These are phyloP conservation scores for Mylabris sibirica DNA, from an alignment of 2,888 invertebrate genomes.

Conservation along the genomic window DNA sequence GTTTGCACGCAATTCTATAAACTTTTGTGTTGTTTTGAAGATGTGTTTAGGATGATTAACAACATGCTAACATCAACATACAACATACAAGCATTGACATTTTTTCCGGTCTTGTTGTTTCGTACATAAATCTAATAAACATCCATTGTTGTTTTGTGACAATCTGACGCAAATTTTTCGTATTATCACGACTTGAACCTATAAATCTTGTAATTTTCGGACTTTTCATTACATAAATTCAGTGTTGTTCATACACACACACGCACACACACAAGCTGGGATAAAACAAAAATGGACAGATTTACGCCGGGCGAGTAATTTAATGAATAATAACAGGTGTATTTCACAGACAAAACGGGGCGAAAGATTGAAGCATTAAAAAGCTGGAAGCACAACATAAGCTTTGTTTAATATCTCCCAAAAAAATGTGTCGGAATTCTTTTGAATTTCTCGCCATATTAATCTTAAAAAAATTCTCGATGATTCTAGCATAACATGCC, in stretches of 20 bases:
- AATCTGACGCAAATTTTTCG: not conserved
- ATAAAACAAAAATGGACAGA: not conserved
- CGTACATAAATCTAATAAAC: not conserved
- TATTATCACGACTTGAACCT: not conserved
- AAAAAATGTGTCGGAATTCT: constrained; percentile 30
- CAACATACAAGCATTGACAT: constrained; percentile 9
- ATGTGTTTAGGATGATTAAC: not conserved
- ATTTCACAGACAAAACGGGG: constrained; percentile 14
- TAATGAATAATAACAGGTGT: constrained; percentile 28
- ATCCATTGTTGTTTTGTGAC: not conserved
- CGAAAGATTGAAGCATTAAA: constrained; percentile 29
- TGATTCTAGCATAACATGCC: too few species aligned
- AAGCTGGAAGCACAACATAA: constrained; percentile 39
- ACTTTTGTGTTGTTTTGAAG: not conserved
- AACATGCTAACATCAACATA: constrained; percentile 10
- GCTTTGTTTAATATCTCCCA: constrained; percentile 26
- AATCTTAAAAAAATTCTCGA: not conserved
- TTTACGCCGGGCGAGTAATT: constrained; percentile 30
- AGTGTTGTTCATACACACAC: not conserved
- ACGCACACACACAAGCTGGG: not conserved
- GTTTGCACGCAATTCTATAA: not conserved
- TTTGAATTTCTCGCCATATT: constrained; percentile 20
- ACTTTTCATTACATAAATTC: constrained; percentile 4
- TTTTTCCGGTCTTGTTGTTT: not conserved
- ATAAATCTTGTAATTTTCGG: not conserved